A percentile compares a stretch with the other conserved stretches of the same genome.
Evolutionary conservation across 1,140 invertebrate genomes (phyloP).

Genomic region (Bicyclus anynana): DNA sequence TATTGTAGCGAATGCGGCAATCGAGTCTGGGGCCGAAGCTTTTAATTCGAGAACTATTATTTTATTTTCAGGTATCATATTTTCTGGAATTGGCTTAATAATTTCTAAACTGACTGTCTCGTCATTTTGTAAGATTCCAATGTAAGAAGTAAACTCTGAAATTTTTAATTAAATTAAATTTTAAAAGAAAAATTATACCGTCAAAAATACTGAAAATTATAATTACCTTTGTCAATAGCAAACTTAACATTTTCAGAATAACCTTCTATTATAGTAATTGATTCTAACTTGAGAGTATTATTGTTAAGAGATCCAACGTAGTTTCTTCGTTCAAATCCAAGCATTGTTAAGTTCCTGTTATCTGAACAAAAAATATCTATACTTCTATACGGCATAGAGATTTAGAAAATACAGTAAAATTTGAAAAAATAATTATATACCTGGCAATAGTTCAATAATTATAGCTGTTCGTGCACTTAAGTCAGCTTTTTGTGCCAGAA

Average conservation of each 20-base stretch:
- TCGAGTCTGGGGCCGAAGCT: slow-evolving; percentile 23
- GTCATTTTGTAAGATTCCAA: not conserved
- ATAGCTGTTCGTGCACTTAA: no score
- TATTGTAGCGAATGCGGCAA: slow-evolving; percentile 28
- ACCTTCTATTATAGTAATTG: slow-evolving; percentile 30
- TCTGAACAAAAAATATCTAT: slow-evolving; percentile 2
- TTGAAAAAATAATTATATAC: no score
- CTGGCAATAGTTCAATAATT: no score
- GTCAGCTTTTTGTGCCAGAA: no score
- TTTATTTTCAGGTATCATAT: slow-evolving; percentile 27
- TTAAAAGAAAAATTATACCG: not conserved
- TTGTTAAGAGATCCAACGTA: slow-evolving; percentile 31
- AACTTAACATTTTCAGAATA: slow-evolving; percentile 26
- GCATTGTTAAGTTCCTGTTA: not conserved
- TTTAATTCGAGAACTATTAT: slow-evolving; percentile 33
- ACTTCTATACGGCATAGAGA: no score
- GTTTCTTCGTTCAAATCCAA: slow-evolving; percentile 32
- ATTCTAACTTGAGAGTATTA: slow-evolving; percentile 15
- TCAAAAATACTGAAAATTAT: not conserved
- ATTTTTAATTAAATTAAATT: slow-evolving; percentile 11
- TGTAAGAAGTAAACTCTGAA: not conserved
- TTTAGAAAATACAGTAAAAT: no score
- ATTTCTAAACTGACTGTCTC: not conserved
- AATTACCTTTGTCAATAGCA: not conserved
- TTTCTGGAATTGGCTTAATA: slow-evolving; percentile 18